Conservation (phyloP, 2,888 invertebrate genomes). For the Blera fallax region DNA sequence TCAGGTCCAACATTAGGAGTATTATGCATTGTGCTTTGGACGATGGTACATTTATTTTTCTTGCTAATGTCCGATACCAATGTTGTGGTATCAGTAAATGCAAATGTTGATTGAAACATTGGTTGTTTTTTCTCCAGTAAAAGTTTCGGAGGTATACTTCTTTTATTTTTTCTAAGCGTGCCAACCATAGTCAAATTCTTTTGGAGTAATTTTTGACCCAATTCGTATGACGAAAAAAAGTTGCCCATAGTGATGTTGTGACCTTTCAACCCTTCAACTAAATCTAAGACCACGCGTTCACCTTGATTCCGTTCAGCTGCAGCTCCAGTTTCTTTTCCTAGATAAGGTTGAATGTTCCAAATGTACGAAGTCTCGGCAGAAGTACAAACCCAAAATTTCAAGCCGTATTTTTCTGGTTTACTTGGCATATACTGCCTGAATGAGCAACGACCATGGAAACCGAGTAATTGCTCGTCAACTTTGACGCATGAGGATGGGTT, state of each 20-base stretch:
- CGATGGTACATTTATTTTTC: not conserved
- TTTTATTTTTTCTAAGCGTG: constrained; percentile 26
- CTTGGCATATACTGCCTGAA: constrained; percentile 27
- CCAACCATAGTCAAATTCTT: constrained; percentile 16
- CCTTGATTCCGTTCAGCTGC: constrained; percentile 43
- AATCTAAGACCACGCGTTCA: constrained; percentile 40
- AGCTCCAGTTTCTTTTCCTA: constrained; percentile 27
- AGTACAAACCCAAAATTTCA: constrained; percentile 46
- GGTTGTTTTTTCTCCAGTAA: constrained; percentile 13
- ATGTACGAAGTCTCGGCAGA: constrained; percentile 32
- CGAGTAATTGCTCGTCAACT: constrained; percentile 21
- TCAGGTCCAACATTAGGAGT: constrained; percentile 1
- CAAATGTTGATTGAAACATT: constrained; percentile 8
- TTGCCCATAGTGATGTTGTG: constrained; percentile 40
- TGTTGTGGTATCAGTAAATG: not conserved
- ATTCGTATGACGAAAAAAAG: constrained; percentile 22
- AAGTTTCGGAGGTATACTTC: constrained; percentile 21
- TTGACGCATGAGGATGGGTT: constrained; percentile 5
- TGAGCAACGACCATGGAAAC: constrained; percentile 18
- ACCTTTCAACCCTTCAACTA: constrained; percentile 27
- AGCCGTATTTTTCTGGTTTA: constrained; percentile 47
- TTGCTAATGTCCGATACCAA: not conserved
- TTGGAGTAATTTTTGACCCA: not conserved
- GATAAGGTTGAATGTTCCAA: constrained; percentile 43
- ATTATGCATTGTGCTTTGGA: constrained; percentile 13